phyloP scores from a whole-genome alignment of 2,888 invertebrate genomes.

The Exocentrus adspersus region DNA sequence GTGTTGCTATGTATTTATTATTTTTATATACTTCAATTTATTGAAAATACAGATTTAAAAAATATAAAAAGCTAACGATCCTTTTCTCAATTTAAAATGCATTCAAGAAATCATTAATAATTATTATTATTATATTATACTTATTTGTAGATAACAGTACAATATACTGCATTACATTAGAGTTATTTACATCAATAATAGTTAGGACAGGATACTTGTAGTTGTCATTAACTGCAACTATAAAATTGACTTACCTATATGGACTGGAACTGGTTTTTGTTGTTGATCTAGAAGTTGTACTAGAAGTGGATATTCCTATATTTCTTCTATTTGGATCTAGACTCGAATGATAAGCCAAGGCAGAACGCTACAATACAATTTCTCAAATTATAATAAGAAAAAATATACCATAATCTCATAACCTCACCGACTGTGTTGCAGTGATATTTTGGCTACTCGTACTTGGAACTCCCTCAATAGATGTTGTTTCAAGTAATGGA shows the following conservation, averaged over 20 bases:
- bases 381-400: constrained; percentile 12
- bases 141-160: no score
- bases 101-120: no score
- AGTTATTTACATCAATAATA: no score
- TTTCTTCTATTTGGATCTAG: constrained; percentile 75
- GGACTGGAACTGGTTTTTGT: constrained; percentile 95
- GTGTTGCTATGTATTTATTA: no score
- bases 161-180: no score
- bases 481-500: constrained; percentile 79
- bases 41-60: no score
- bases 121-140: no score
- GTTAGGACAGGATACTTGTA: no score
- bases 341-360: constrained; percentile 81
- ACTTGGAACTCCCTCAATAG: constrained; percentile 71
- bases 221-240: no score
- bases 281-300: constrained; percentile 93
- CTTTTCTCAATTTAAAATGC: no score
- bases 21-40: no score
- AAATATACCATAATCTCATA: not conserved
- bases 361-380: constrained; percentile 71
- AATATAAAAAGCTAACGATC: no score
- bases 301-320: constrained; percentile 93
- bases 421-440: constrained; percentile 66
- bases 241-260: constrained; percentile 70
- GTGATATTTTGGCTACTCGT: constrained; percentile 83